phyloP scores from a whole-genome alignment of 1,140 invertebrate species.

The Pseudomyrmex pallidus region DNA sequence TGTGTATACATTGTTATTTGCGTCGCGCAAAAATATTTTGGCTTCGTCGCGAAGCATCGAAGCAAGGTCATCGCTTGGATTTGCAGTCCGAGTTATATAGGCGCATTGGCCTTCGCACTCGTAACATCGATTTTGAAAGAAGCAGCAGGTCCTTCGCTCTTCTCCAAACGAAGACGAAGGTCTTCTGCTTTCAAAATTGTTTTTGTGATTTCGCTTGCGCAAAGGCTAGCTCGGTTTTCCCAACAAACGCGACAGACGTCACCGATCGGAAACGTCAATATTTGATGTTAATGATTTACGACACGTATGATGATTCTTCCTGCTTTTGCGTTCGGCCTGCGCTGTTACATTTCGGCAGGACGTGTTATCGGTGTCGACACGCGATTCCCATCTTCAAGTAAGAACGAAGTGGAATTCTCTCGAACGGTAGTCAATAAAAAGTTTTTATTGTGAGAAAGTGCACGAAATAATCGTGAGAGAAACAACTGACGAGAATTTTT shows the following conservation, averaged over 20 bases:
- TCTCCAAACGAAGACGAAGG: constrained; percentile 3
- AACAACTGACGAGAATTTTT: too few relatives aligned
- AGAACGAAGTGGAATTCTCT: constrained; percentile 8
- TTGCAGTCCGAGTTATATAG: not conserved
- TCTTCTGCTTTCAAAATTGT: not conserved
- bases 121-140: constrained; percentile 41
- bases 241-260: not conserved
- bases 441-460: not conserved
- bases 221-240: constrained; percentile 11
- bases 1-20: not conserved
- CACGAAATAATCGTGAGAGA: not conserved
- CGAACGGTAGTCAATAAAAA: too few relatives aligned
- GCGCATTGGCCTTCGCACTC: not conserved
- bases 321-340: not conserved
- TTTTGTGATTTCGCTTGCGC: constrained; percentile 12
- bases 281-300: constrained; percentile 19
- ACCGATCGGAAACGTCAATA: constrained; percentile 15
- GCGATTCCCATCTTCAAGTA: not conserved
- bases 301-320: not conserved
- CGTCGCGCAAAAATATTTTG: not conserved
- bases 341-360: not conserved
- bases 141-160: not conserved
- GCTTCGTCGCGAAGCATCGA: not conserved
- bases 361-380: not conserved
- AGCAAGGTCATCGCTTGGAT: not conserved